phyloP scores from a whole-genome alignment of 1,140 invertebrate genomes.

The Drosophila nikananu region DNA sequence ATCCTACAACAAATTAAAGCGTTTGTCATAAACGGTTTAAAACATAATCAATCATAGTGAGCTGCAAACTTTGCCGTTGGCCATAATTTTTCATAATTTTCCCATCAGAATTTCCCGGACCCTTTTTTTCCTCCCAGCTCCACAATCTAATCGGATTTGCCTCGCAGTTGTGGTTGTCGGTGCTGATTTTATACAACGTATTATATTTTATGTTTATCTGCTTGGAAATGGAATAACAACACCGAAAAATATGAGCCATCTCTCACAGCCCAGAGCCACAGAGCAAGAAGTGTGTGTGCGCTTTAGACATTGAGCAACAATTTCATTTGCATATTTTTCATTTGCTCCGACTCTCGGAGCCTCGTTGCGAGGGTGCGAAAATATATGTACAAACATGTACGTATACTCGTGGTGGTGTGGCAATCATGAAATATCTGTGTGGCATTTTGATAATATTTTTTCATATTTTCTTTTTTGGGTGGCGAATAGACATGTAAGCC shows the following conservation, averaged over 20 bases:
- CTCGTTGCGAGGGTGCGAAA: conserved; percentile 52
- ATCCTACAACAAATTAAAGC: conserved; percentile 74
- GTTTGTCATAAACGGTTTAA: conserved; percentile 73
- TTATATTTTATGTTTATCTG: conserved; percentile 76
- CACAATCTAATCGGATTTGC: conserved; percentile 61
- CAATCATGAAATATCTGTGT: conserved; percentile 48
- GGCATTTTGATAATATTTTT: conserved; percentile 63
- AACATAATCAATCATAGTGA: conserved; percentile 73
- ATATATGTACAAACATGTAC: conserved; percentile 22
- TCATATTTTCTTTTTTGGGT: conserved; percentile 24
- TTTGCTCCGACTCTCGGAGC: conserved; percentile 47
- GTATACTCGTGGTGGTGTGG: conserved; percentile 1
- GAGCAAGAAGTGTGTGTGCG: conserved; percentile 41
- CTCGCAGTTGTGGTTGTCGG: conserved; percentile 35
- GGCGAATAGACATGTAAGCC: conserved; percentile 57
- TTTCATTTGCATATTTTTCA: conserved; percentile 84
- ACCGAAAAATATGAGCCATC: conserved; percentile 43
- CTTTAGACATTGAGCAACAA: conserved; percentile 76
- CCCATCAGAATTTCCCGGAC: conserved; percentile 26
- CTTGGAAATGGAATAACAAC: conserved; percentile 78
- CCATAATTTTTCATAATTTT: conserved; percentile 70
- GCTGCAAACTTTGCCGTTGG: conserved; percentile 40
- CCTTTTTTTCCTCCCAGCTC: not conserved
- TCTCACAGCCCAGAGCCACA: conserved; percentile 26
- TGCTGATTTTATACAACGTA: conserved; percentile 71